Conservation (phyloP, 1,140 invertebrate genomes). For the Anastrepha obliqua region DNA sequence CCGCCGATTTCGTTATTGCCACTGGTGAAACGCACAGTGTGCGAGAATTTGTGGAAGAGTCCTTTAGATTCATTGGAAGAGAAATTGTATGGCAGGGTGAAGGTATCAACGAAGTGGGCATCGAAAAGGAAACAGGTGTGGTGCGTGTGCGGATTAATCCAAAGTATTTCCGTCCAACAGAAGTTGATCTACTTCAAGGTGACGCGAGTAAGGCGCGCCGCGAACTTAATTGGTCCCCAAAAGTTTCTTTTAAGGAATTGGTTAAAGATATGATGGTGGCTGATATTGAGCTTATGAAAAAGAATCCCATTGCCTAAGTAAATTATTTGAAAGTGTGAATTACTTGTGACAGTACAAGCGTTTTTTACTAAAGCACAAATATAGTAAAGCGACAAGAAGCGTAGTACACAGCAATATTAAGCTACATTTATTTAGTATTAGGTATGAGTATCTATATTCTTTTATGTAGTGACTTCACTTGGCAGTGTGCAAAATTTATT, state of each 20-base stretch:
- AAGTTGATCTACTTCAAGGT: conserved; percentile 95
- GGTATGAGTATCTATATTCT: neutral
- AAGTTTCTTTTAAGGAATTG: conserved; percentile 88
- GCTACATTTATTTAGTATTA: neutral
- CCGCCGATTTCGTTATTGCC: conserved; percentile 98
- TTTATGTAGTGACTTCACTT: conserved; percentile 6
- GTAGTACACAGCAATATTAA: neutral
- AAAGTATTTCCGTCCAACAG: conserved; percentile 97
- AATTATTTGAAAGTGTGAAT: neutral
- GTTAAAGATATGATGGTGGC: conserved; percentile 97
- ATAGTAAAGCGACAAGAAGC: neutral
- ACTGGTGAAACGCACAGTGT: conserved; percentile 97
- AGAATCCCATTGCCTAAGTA: conserved; percentile 87
- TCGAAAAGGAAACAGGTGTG: conserved; percentile 86
- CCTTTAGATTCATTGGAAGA: conserved; percentile 88
- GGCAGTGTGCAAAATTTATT: neutral
- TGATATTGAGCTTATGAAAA: conserved; percentile 94
- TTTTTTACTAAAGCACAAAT: conserved; percentile 38
- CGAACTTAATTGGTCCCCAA: conserved; percentile 91
- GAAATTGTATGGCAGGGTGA: conserved; percentile 90
- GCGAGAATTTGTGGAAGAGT: conserved; percentile 94
- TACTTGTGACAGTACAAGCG: neutral
- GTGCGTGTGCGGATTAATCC: conserved; percentile 94
- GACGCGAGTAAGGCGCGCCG: conserved; percentile 92
- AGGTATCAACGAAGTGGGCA: conserved; percentile 90